Evolutionary conservation across 2,797 vertebrate species (phyloP), one percentile per base, ranked within the genome.

Genomic region (Fratercula arctica): DNA sequence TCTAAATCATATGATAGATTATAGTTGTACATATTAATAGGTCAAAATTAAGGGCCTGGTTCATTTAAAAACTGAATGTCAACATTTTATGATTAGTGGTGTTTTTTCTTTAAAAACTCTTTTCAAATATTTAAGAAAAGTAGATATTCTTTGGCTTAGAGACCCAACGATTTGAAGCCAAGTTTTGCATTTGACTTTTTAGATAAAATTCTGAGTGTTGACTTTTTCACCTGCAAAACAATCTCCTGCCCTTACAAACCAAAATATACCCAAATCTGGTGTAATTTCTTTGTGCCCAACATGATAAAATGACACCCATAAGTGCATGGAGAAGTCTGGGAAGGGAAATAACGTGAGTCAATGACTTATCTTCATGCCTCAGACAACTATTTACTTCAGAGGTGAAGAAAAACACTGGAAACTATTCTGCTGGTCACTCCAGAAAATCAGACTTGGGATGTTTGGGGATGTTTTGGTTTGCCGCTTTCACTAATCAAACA

Each of bases 21-120:
- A 39, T 7, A 95, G 85, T 80, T 94, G 50, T 96, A 78, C 94
- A 96, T 94, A 85, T 94, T 93, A 97, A 96, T 93, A 94, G 82
- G 77, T 87, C n/a, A 89, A 95, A 96, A 96, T 95, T 86, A 96
- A 97, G 94, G 95, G 96, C 96, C 96, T 93, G 81, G 96, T 95
- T 96, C 14, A 73, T 95, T 96, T 96, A 96, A 93, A 95, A 96
- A 94, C 60, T 20, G 0, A 56, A 3, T 61, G 13, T 53, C 20
- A 74, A 63, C 3, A 41, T 31, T 73, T 70, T 50, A 89, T 25
- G 7, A 64, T 67, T 46, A 56, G 19, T n/a, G 31, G 6, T 60
- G 8, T 18, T 85, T 88, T 68, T 73, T 59, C 37, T 74, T 79
- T 35, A 69, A 76, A 81, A 85, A 20, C 4, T 13, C 12, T 83